These are phyloP conservation scores for Sycophila texana DNA, from an alignment of 2,888 invertebrate species.

Conservation along the genomic window DNA sequence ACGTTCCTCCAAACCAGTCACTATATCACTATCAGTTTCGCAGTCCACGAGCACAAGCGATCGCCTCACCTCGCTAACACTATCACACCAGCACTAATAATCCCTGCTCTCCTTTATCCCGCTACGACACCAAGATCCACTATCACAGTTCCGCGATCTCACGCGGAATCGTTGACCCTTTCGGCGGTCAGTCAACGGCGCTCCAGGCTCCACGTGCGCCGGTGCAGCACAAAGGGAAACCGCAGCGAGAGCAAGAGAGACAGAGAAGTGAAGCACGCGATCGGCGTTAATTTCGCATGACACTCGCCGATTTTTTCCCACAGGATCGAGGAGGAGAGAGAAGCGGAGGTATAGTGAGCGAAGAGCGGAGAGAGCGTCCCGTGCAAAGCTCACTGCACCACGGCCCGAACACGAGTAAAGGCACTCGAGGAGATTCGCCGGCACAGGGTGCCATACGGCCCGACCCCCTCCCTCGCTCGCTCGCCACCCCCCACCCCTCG, in stretches of 20 bases:
- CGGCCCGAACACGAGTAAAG: constrained; percentile 33
- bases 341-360: neutral
- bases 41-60: no score
- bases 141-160: no score
- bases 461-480: constrained; percentile 15
- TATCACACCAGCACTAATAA: no score
- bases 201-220: no score
- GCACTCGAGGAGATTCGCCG: constrained; percentile 19
- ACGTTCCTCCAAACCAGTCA: no score
- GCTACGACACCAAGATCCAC: no score
- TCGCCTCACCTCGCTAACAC: no score
- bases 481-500: constrained; percentile 13
- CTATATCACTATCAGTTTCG: no score
- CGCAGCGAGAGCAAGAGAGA: no score
- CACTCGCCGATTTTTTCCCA: constrained; percentile 19
- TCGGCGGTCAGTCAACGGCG: no score
- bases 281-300: constrained; percentile 35
- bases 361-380: neutral
- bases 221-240: constrained; percentile 26
- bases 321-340: neutral
- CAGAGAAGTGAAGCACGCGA: neutral
- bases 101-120: no score
- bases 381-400: constrained; percentile 34
- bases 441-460: constrained; percentile 39
- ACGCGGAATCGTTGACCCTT: no score